Conservation (phyloP, 2,888 invertebrate genomes). For the Stratiomys singularior region DNA sequence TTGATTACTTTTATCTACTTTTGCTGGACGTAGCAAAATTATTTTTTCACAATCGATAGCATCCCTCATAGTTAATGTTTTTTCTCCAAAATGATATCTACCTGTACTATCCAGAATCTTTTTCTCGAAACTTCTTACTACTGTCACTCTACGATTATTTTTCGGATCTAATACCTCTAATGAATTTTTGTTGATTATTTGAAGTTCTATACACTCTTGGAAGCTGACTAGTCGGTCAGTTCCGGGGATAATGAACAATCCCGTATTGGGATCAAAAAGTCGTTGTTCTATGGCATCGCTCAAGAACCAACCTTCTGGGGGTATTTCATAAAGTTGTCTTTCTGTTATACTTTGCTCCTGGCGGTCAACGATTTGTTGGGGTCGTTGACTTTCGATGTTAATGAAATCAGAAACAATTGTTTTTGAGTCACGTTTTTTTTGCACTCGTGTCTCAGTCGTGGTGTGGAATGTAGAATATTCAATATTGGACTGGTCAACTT, state of each 20-base stretch:
- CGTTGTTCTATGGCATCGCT: constrained; percentile 84
- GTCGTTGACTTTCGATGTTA: constrained; percentile 66
- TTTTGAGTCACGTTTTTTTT: constrained; percentile 60
- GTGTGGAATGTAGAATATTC: constrained; percentile 48
- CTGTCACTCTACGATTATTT: constrained; percentile 74
- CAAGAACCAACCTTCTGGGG: constrained; percentile 84
- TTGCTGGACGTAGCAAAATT: constrained; percentile 69
- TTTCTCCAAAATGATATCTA: constrained; percentile 72
- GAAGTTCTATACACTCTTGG: constrained; percentile 86
- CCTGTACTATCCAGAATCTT: constrained; percentile 82
- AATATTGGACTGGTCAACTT: constrained; percentile 47
- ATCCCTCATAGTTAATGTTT: constrained; percentile 75
- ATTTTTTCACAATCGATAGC: constrained; percentile 76
- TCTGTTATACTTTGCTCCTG: constrained; percentile 63
- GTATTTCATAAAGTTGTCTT: constrained; percentile 80
- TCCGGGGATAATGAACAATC: constrained; percentile 86
- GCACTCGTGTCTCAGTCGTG: constrained; percentile 10
- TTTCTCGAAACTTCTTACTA: constrained; percentile 80
- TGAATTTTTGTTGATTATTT: constrained; percentile 86
- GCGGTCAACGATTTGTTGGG: constrained; percentile 56
- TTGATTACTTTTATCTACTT: constrained; percentile 68
- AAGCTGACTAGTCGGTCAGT: constrained; percentile 86
- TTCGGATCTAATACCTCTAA: constrained; percentile 83
- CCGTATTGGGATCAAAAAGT: constrained; percentile 83
- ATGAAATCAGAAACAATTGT: constrained; percentile 67